Evolutionary conservation across 2,113 vertebrate genomes (phyloP), one percentile per base, ranked within the genome.

Genomic region (Megaptera novaeangliae): DNA sequence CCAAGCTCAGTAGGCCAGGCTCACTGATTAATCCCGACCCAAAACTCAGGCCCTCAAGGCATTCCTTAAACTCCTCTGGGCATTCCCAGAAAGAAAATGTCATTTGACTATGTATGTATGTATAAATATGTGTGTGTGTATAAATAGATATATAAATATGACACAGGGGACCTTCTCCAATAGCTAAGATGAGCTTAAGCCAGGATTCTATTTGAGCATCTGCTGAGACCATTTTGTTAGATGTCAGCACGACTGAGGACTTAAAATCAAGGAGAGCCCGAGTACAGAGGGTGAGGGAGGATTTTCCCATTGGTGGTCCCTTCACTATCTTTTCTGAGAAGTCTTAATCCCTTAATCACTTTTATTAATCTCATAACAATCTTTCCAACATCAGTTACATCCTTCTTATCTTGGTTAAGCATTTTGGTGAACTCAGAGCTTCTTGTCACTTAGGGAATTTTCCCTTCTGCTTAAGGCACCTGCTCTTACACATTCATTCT

Each of bases 341-440:
- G 96, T 8, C 88, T 63, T 97, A 96, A 96, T 95, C 97, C 88
- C 83, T 91, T 81, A 89, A 97, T 97, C 93, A 52, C 81, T 77
- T 80, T 93, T 97, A 94, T 95, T 94, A 81, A 95, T 97, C 96
- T 96, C 96, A 72, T 88, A 85, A 81, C 49, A 92, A 95, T 94
- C 96, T 97, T 63, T 23, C 81, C 88, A 61, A 90, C 90, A 83
- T 92, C 52, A 0, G 34, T 44, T 77, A 75, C 82, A 88, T 68
- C 93, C 97, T 59, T 78, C 94, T 96, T 93, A 96, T 95, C 96
- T 84, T n/a, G 31, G 95, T 39, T 82, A 92, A 95, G 94, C 94
- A 71, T 95, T 92, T 95, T 82, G 86, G 90, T 92, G 92, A 94
- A 93, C 90, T 93, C 72, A 27, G 88, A 66, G 89, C 77, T 69